Percentiles rank a stretch among this genome's conserved stretches.
These are phyloP conservation scores for Lasioglossum calceatum DNA, from an alignment of 2,888 invertebrate genomes.

Conservation along the genomic window DNA sequence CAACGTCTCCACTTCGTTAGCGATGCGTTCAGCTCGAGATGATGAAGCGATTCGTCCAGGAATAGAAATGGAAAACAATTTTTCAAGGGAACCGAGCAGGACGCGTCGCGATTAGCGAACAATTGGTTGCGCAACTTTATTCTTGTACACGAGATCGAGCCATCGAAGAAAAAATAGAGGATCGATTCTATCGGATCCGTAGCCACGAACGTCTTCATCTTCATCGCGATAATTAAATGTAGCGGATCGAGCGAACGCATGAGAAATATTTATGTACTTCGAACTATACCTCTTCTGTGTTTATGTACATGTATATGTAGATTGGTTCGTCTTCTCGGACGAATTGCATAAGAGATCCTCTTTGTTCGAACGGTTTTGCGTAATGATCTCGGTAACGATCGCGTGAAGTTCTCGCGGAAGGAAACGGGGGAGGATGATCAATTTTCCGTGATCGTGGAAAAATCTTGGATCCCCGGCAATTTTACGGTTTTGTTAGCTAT, in stretches of 20 bases:
- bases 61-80: slow-evolving; percentile 55
- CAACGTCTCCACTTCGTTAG: background rate
- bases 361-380: background rate
- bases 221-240: background rate
- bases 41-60: slow-evolving; percentile 34
- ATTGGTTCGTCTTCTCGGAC: background rate
- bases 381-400: slow-evolving; percentile 14
- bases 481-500: background rate
- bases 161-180: background rate
- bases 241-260: background rate
- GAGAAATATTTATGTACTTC: background rate
- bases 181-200: background rate
- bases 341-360: slow-evolving; percentile 20
- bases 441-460: background rate
- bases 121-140: slow-evolving; percentile 45
- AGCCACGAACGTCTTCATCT: background rate
- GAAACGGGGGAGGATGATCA: background rate
- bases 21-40: slow-evolving; percentile 15
- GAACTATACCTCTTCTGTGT: background rate
- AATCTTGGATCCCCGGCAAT: background rate
- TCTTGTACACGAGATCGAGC: background rate
- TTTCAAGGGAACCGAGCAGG: slow-evolving; percentile 32
- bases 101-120: slow-evolving; percentile 43
- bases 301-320: background rate
- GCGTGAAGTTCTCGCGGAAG: background rate